Conservation (phyloP, 2,888 invertebrate genomes). For the Hirtodrosophila histrioides region DNA sequence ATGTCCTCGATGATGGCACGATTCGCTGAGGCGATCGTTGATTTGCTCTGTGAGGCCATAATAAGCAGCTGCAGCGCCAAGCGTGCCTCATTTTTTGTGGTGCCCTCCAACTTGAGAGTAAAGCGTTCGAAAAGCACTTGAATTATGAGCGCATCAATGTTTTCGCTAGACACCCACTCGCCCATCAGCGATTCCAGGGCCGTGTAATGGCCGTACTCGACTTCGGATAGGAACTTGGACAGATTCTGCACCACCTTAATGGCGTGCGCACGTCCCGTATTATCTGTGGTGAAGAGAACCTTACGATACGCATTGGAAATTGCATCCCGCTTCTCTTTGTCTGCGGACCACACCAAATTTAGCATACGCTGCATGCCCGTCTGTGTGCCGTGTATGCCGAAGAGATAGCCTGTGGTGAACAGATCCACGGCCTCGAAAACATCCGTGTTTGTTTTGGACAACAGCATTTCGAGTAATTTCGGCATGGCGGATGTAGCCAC, state of each 20-base stretch:
- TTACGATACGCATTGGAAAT: constrained; percentile 91
- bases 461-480: constrained; percentile 89
- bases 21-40: constrained; percentile 88
- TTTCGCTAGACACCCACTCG: constrained; percentile 87
- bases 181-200: constrained; percentile 87
- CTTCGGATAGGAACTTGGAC: constrained; percentile 85
- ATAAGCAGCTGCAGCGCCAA: constrained; percentile 91
- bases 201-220: constrained; percentile 86
- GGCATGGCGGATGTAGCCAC: constrained; percentile 85
- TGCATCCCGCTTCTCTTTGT: constrained; percentile 89
- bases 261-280: constrained; percentile 85
- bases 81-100: constrained; percentile 89
- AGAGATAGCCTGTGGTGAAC: constrained; percentile 92
- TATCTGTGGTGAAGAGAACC: constrained; percentile 83
- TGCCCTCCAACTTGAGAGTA: constrained; percentile 89
- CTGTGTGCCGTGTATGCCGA: constrained; percentile 90
- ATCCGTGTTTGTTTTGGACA: constrained; percentile 90
- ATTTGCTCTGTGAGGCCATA: constrained; percentile 89
- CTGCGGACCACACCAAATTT: constrained; percentile 91
- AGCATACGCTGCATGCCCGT: constrained; percentile 91
- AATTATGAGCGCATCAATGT: constrained; percentile 86
- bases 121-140: constrained; percentile 94
- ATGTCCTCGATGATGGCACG: constrained; percentile 89
- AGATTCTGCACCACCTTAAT: constrained; percentile 87
- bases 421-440: constrained; percentile 95